phyloP scores from a whole-genome alignment of 2,888 invertebrate species.

The Diarsia dahlii region DNA sequence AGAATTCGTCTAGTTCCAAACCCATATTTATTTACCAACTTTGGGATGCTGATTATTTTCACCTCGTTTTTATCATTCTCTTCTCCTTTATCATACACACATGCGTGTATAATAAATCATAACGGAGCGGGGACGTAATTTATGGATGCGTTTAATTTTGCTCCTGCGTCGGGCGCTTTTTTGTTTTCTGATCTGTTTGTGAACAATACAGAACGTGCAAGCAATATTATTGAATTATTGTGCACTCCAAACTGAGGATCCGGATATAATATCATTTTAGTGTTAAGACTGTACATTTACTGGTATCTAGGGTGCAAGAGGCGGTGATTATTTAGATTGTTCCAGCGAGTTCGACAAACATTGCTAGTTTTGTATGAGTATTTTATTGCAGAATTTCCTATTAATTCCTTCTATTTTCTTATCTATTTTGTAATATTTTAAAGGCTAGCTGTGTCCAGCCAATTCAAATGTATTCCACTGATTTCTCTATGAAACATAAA shows the following conservation, averaged over 20 bases:
- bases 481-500: neutral
- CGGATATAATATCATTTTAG: neutral
- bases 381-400: neutral
- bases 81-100: conserved; percentile 32
- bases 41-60: conserved; percentile 53
- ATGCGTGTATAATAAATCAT: conserved; percentile 50
- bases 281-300: neutral
- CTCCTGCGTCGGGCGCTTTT: conserved; percentile 16
- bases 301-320: neutral
- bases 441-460: neutral
- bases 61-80: conserved; percentile 35
- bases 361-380: neutral
- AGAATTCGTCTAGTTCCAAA: conserved; percentile 37
- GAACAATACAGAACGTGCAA: conserved; percentile 19
- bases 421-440: neutral
- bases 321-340: neutral
- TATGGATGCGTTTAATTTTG: conserved; percentile 55
- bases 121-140: conserved; percentile 43
- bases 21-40: conserved; percentile 41
- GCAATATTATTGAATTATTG: conserved; percentile 33
- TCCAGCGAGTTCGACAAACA: neutral
- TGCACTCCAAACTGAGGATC: neutral
- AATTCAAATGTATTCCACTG: neutral
- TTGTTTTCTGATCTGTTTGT: conserved; percentile 26
- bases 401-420: neutral